Evolutionary conservation across 2,113 vertebrate species (phyloP).

Genomic region (Laticauda laticaudata): DNA sequence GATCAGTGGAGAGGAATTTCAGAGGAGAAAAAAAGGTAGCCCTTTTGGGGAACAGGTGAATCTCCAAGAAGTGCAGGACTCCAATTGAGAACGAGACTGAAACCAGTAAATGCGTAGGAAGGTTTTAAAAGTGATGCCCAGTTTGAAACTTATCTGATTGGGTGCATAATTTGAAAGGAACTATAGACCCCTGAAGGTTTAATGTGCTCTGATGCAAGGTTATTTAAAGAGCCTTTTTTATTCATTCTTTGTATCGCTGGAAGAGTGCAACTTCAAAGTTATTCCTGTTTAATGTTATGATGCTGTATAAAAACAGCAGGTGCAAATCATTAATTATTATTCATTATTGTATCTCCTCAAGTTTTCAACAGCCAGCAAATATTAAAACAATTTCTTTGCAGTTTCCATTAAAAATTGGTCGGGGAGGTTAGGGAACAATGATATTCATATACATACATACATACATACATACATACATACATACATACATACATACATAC

Average conservation of each 20-base stretch:
- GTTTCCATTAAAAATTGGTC: not conserved
- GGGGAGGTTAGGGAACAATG: not conserved
- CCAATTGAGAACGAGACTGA: not conserved
- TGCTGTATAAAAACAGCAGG: not conserved
- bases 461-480: slow-evolving; percentile 30
- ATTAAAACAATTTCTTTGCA: not conserved
- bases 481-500: not conserved
- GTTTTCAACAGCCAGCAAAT: slow-evolving; percentile 9
- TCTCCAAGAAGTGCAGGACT: not conserved
- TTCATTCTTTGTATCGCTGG: not conserved
- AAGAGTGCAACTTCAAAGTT: not conserved
- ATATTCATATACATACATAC: slow-evolving; percentile 26
- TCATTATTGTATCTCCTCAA: not conserved
- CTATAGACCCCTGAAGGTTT: not conserved
- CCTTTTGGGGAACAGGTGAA: not conserved
- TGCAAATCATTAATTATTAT: not conserved
- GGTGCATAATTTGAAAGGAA: not conserved
- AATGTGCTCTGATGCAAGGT: not conserved
- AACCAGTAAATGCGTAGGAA: not conserved
- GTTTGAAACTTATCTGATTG: not conserved
- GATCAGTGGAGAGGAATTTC: too few relatives aligned
- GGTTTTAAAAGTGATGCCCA: not conserved
- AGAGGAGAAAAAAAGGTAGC: not conserved
- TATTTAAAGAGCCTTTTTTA: not conserved
- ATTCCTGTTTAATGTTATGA: not conserved